Evolutionary conservation across 2,888 invertebrate genomes (phyloP).

Genomic region (Helicoverpa assulta): DNA sequence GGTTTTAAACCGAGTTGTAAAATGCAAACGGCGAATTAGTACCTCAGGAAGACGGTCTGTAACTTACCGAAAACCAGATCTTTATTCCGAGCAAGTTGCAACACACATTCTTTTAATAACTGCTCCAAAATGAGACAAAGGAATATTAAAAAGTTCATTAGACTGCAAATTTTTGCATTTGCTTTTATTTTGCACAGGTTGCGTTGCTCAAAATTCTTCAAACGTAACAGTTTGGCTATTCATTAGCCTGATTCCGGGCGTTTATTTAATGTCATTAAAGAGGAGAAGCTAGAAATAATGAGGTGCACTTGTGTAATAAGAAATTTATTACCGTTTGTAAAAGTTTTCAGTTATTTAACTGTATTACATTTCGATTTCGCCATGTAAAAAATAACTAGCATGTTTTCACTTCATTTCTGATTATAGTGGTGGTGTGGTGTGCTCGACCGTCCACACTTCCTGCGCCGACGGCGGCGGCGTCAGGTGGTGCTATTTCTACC

Average conservation of each 20-base stretch:
- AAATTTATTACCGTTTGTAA: conserved; percentile 36
- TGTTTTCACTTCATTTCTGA: conserved; percentile 61
- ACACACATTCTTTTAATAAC: conserved; percentile 15
- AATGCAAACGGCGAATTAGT: conserved; percentile 44
- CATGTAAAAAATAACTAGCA: conserved; percentile 59
- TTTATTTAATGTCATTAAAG: conserved; percentile 42
- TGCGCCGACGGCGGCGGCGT: conserved; percentile 72
- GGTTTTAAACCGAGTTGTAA: conserved; percentile 51
- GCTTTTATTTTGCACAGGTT: conserved; percentile 23
- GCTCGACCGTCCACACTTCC: conserved; percentile 81
- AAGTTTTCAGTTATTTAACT: conserved; percentile 44
- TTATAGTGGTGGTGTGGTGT: conserved; percentile 68
- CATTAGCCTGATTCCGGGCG: conserved; percentile 37
- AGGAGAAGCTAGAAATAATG: conserved; percentile 33
- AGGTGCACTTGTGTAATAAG: conserved; percentile 40
- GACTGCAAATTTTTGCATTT: conserved; percentile 21
- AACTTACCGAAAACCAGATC: conserved; percentile 47
- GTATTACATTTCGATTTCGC: conserved; percentile 41
- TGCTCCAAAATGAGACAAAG: conserved; percentile 32
- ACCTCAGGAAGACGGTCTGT: conserved; percentile 24
- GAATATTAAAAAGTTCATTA: conserved; percentile 23
- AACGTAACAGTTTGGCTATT: conserved; percentile 37
- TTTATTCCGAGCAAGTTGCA: conserved; percentile 29
- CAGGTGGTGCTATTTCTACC: conserved; percentile 85
- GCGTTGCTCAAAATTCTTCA: conserved; percentile 35